Conservation (phyloP, 2,797 vertebrate species). For the Simalia tracyae region DNA sequence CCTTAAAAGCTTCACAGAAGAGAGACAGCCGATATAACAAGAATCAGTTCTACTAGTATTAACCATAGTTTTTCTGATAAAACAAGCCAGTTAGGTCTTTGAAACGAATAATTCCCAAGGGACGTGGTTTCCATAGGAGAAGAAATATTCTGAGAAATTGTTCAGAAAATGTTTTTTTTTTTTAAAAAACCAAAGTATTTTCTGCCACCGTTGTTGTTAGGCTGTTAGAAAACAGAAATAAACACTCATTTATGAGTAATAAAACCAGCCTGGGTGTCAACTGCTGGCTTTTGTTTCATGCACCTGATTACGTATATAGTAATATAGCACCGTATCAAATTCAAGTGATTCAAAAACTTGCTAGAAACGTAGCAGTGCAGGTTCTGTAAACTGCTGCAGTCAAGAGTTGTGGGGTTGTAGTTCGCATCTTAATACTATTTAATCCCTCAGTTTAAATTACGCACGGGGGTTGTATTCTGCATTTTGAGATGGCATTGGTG, state of each 20-base stretch:
- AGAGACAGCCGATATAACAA: constrained; percentile 46
- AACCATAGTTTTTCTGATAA: constrained; percentile 40
- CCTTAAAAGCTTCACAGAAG: constrained; percentile 52
- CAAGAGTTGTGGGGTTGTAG: constrained; percentile 41
- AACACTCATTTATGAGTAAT: constrained; percentile 28
- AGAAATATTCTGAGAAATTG: constrained; percentile 27
- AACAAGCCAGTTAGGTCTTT: constrained; percentile 44
- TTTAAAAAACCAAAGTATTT: neutral
- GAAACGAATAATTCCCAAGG: constrained; percentile 22
- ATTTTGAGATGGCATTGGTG: constrained; percentile 10
- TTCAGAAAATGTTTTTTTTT: constrained; percentile 36
- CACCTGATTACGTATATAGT: constrained; percentile 43
- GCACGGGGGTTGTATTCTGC: constrained; percentile 42
- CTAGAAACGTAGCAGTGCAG: constrained; percentile 57
- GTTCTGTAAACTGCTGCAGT: constrained; percentile 45
- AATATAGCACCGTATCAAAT: constrained; percentile 77
- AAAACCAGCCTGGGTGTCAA: constrained; percentile 40
- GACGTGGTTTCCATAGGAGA: constrained; percentile 41
- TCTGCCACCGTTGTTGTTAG: constrained; percentile 53
- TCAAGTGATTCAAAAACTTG: constrained; percentile 71
- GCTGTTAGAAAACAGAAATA: constrained; percentile 62
- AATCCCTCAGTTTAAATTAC: constrained; percentile 47
- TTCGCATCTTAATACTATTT: constrained; percentile 27
- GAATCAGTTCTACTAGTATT: constrained; percentile 24
- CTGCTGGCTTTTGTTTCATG: constrained; percentile 25